phyloP scores from a whole-genome alignment of 2,888 invertebrate species.

The Acanthococcus lagerstroemiae region DNA sequence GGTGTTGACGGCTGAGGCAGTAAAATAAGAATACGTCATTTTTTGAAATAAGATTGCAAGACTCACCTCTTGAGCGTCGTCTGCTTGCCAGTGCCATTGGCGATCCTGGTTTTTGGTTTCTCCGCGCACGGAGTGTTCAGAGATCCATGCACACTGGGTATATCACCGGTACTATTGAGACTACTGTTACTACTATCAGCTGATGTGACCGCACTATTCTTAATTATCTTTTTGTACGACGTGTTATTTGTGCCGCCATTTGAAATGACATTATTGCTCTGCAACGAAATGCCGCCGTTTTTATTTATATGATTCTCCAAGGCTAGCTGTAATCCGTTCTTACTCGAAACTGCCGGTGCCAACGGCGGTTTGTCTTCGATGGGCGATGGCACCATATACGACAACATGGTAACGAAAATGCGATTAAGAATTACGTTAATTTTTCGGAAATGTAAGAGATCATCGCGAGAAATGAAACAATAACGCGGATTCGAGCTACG shows the following conservation, averaged over 20 bases:
- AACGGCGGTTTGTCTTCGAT: conserved; percentile 58
- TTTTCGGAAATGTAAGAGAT: background rate
- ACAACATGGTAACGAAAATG: conserved; percentile 50
- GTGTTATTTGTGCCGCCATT: conserved; percentile 7
- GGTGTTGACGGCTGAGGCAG: no score
- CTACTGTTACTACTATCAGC: conserved; percentile 19
- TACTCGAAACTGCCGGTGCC: conserved; percentile 40
- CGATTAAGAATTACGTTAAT: background rate
- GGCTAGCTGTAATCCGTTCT: conserved; percentile 17
- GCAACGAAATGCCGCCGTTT: conserved; percentile 11
- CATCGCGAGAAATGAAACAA: background rate
- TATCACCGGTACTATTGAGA: conserved; percentile 17
- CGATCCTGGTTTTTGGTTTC: conserved; percentile 14
- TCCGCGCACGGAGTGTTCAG: background rate
- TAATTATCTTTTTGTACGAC: conserved; percentile 20
- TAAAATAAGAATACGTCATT: background rate
- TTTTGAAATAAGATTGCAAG: background rate
- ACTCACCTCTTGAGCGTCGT: conserved; percentile 21
- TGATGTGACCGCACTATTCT: conserved; percentile 12
- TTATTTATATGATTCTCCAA: conserved; percentile 13
- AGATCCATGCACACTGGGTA: conserved; percentile 12
- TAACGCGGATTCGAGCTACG: no score
- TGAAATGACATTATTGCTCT: background rate
- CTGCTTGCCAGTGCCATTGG: conserved; percentile 13
- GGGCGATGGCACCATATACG: conserved; percentile 58